A percentile compares a stretch with the other conserved stretches of the same genome.
These are phyloP conservation scores for Hippocampus kuda DNA, from an alignment of 2,797 vertebrate species.

Conservation along the genomic window DNA sequence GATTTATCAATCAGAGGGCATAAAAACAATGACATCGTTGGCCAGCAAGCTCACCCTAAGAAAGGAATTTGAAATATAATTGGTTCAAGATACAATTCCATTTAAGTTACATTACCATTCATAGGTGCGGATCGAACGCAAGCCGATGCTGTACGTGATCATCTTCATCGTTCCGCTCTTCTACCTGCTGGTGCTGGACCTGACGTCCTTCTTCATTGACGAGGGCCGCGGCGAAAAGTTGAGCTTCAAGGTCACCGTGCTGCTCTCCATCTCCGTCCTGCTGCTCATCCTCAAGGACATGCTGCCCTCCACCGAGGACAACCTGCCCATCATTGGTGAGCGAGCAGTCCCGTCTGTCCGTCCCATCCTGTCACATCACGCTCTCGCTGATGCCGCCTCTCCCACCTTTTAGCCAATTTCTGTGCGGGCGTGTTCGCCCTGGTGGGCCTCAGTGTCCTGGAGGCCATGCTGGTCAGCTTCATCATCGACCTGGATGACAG, in stretches of 20 bases:
- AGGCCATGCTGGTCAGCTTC: conserved; percentile 62
- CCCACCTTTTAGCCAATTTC: conserved; percentile 55
- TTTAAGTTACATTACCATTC: too few relatives aligned
- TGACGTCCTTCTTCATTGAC: conserved; percentile 66
- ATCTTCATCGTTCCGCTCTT: conserved; percentile 67
- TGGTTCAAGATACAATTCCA: too few relatives aligned
- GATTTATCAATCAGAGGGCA: too few relatives aligned
- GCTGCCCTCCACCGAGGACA: conserved; percentile 68
- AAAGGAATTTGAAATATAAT: too few relatives aligned
- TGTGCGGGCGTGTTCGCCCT: conserved; percentile 58
- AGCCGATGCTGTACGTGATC: conserved; percentile 54
- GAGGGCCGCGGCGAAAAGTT: conserved; percentile 65
- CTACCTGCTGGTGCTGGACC: conserved; percentile 66
- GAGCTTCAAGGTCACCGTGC: conserved; percentile 71
- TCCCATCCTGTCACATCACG: too few relatives aligned
- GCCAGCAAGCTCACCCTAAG: too few relatives aligned
- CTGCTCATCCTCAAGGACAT: conserved; percentile 73
- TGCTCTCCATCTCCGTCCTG: conserved; percentile 72
- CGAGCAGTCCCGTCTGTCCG: background rate
- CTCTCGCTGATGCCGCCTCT: background rate
- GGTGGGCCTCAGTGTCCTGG: conserved; percentile 66
- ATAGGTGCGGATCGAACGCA: conserved; percentile 40
- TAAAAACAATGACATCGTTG: too few relatives aligned
- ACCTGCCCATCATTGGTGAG: conserved; percentile 68
- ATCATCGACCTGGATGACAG: conserved; percentile 35